Evolutionary conservation across 2,888 invertebrate genomes (phyloP).

Genomic region (Diaphora mendica): DNA sequence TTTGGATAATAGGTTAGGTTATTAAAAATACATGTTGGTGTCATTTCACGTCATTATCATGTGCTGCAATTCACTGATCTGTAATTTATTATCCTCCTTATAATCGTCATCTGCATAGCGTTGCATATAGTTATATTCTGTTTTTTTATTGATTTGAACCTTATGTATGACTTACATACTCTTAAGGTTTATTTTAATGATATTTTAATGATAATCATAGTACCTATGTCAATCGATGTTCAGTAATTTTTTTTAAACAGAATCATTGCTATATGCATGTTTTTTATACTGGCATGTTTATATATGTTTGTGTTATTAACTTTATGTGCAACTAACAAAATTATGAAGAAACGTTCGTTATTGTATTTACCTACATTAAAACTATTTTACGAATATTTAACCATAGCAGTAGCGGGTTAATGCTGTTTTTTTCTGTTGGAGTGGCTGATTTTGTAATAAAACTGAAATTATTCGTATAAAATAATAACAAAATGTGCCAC

Average conservation of each 20-base stretch:
- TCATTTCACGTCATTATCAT: slow-evolving; percentile 38
- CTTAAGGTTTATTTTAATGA: not conserved
- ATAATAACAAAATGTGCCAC: not conserved
- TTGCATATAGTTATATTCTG: slow-evolving; percentile 38
- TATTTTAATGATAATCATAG: not conserved
- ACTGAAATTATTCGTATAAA: not conserved
- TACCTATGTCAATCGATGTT: not conserved
- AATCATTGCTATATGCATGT: slow-evolving; percentile 33
- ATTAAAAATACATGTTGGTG: slow-evolving; percentile 21
- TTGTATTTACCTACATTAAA: not conserved
- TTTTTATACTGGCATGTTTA: slow-evolving; percentile 24
- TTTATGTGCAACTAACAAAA: slow-evolving; percentile 36
- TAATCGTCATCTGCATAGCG: slow-evolving; percentile 30
- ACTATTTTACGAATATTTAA: not conserved
- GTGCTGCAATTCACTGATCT: slow-evolving; percentile 20
- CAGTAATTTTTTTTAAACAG: slow-evolving; percentile 14
- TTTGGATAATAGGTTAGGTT: slow-evolving; percentile 34
- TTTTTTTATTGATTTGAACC: slow-evolving; percentile 18
- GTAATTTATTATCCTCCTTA: slow-evolving; percentile 10
- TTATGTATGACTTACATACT: not conserved
- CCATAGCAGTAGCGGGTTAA: slow-evolving; percentile 32
- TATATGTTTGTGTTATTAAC: slow-evolving; percentile 33
- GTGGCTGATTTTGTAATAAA: not conserved
- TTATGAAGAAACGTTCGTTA: not conserved
- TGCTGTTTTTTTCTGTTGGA: not conserved